phyloP scores from a whole-genome alignment of 2,113 vertebrate species.

The Zosterops borbonicus region DNA sequence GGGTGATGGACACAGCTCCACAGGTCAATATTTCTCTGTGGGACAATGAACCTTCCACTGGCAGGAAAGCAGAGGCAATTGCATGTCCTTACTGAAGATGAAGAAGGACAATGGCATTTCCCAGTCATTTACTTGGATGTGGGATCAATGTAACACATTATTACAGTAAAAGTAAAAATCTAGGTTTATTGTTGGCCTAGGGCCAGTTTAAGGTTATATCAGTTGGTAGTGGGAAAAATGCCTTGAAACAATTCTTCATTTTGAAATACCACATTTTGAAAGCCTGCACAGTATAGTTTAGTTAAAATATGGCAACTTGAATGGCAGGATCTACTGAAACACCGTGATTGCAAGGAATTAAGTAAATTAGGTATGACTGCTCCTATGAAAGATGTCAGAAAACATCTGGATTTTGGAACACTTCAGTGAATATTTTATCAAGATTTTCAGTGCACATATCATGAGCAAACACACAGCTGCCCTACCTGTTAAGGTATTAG shows the following conservation, averaged over 20 bases:
- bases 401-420: not conserved
- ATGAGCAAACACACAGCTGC: not conserved
- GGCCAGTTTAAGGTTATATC: not conserved
- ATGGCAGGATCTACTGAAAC: not conserved
- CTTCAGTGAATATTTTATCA: not conserved
- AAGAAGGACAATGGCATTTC: not conserved
- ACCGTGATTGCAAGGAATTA: rapidly evolving
- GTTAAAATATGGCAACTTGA: not conserved
- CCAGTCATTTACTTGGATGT: not conserved
- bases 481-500: not conserved
- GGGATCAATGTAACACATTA: not conserved
- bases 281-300: not conserved
- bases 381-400: not conserved
- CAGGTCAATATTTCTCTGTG: not conserved
- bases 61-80: not conserved
- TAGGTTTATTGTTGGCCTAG: not conserved
- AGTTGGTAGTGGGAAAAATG: not conserved
- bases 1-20: not conserved
- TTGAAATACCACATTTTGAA: not conserved
- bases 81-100: not conserved
- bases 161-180: not conserved
- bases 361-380: not conserved
- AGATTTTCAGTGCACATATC: not conserved
- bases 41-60: not conserved
- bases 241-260: not conserved